Base-by-base conservation (phyloP, 2,113 vertebrate species). In the Atrichornis clamosus region DNA sequence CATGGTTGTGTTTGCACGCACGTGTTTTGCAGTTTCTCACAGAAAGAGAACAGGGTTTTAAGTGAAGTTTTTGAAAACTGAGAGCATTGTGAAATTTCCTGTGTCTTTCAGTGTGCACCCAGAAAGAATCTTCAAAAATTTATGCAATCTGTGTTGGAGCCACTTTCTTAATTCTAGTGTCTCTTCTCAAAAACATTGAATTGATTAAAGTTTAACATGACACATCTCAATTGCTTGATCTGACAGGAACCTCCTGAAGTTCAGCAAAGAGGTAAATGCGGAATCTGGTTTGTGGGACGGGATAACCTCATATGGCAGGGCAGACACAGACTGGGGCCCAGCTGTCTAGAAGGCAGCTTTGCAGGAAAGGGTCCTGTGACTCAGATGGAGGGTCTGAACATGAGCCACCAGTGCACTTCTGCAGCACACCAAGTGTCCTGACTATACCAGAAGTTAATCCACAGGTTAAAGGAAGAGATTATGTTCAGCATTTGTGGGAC, bases 281-380 rank as follows among this genome's bases (percentile, higher is more conserved):
- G 33, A 62, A 21, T 42, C 46, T 3, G 10, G 8, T 11, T 35
- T 0, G 0, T 33, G 30, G 19, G 13, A 9, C 47, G 37, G 15
- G 23, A 47, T 23, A 69, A 85, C 39, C 3, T 46, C 58, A 15
- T 3, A 39, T 33, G 65, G 11, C 10, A 53, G 11, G 28, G 58
- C 27, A 23, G 59, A 76, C 39, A 41, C 42, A 64, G 30, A 13
- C 15, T 14, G 41, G 27, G 9, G 3, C 24, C 27, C 58, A 55
- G 18, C 20, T 68, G 37, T 14, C 13, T 3, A 8, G 24, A 64
- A 7, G 46, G 18, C 2, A 46, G 4, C 28, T 94, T 79, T 72
- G n/a, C 24, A 74, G 37, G 14, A 77, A 92, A 82, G 37, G 26
- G 72, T 11, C 6, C 20, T 26, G 28, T 39, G 13, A 21, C 75